A percentile compares a stretch with the other conserved stretches of the same genome.
phyloP scores from a whole-genome alignment of 2,113 vertebrate species.

The Tinamus guttatus region DNA sequence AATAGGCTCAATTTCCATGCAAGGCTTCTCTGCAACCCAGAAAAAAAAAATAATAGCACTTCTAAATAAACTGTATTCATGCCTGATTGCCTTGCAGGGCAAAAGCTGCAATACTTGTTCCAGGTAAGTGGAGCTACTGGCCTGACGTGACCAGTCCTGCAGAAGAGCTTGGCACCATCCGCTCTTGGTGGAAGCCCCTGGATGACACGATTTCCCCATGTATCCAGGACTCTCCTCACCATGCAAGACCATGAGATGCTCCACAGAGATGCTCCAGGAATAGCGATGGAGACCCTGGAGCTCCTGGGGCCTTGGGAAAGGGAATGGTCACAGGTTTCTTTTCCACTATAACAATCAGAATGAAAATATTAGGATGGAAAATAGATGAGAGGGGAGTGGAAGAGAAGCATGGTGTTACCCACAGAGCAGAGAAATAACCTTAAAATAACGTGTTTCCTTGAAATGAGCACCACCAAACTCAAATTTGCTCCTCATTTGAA shows the following conservation, averaged over 20 bases:
- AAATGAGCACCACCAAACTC: background rate
- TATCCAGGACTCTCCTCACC: background rate
- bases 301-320: background rate
- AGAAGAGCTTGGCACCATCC: background rate
- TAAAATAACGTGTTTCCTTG: background rate
- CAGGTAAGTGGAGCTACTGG: background rate
- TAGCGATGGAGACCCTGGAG: background rate
- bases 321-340: background rate
- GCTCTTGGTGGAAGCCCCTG: background rate
- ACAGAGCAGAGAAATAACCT: background rate
- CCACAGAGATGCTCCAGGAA: accelerated
- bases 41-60: constrained; percentile 58
- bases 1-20: constrained; percentile 73
- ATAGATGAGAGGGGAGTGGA: background rate
- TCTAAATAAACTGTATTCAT: constrained; percentile 37
- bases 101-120: background rate
- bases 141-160: background rate
- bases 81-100: constrained; percentile 18
- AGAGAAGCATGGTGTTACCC: background rate
- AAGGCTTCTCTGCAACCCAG: constrained; percentile 39
- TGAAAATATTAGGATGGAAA: background rate
- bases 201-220: background rate
- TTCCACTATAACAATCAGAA: background rate
- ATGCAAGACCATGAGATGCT: too few relatives aligned
- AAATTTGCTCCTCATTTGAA: background rate